Base-by-base conservation (phyloP, 2,888 invertebrate genomes). In the Sclerodermus sp. region DNA sequence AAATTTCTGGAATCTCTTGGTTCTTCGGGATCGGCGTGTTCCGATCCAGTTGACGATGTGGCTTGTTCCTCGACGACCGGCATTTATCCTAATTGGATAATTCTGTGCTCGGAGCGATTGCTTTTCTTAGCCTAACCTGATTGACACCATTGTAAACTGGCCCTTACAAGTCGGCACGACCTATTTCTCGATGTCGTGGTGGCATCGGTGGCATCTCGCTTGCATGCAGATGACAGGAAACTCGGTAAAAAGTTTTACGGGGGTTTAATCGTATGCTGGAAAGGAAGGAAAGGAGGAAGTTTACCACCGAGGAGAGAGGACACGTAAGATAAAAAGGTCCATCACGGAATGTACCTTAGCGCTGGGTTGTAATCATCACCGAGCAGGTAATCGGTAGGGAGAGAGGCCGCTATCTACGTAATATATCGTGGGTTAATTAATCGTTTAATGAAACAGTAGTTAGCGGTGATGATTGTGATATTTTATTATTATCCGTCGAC, bases 371-470 rank as follows among this genome's bases (percentile, higher is more conserved):
- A 57, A 53, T 53, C 56, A 45, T 49, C 51, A 52, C 43, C 54
- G 16, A 36, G 44, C 37, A 36, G 47, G 45, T 46, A 53, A 42
- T 51, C 47, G 46, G 49, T 50, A 53, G 48, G 42, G 42, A 39
- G 47, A 44, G 45, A 17, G 41, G 50, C 46, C 53, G 60, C 62
- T 73, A 73, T 73, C 72, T 71, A 67, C 65, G 68, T 66, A 69
- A 71, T 68, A 73, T 69, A 73, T 73, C 73, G 70, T 64, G 62
- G 65, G 66, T 70, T 73, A 73, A 75, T 75, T 74, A 74, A 74
- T 75, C 74, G 74, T 71, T 72, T 68, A 73, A 74, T 72, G 73
- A 74, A 74, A 74, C 73, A 73, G 74, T 74, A 74, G 74, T 74
- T 74, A 72, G 71, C 68, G 64, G 68, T 68, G 73, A 74, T 74